phyloP scores from a whole-genome alignment of 2,797 vertebrate genomes.

The Intellagama lesueurii region DNA sequence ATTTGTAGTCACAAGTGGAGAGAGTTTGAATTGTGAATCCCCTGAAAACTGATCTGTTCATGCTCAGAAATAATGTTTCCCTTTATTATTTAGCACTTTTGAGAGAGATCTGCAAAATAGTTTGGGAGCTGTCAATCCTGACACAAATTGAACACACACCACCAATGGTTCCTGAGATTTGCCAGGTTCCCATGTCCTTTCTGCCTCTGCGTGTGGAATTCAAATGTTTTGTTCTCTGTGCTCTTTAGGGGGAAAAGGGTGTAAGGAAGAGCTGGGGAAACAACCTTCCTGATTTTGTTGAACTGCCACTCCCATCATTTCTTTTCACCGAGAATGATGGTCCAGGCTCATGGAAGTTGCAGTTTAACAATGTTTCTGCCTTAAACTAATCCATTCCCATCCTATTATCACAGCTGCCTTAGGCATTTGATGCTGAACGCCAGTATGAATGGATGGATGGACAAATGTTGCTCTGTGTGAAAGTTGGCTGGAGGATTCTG shows the following conservation, averaged over 20 bases:
- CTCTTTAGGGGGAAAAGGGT: not conserved
- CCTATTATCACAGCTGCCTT: not conserved
- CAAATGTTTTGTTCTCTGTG: not conserved
- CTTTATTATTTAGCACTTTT: not conserved
- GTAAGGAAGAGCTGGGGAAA: not conserved
- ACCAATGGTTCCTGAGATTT: not conserved
- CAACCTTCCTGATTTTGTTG: too few species aligned
- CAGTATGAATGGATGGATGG: not conserved
- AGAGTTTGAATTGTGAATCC: not conserved
- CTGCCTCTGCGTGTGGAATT: not conserved
- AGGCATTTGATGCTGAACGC: not conserved
- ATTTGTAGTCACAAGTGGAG: not conserved
- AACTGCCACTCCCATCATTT: too few species aligned
- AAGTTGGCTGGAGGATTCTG: not conserved
- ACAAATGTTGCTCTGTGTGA: not conserved
- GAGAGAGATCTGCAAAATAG: not conserved
- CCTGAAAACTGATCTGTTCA: not conserved
- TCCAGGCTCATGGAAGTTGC: not conserved
- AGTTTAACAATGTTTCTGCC: too few species aligned
- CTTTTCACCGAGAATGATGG: too few species aligned
- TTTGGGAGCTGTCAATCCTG: not conserved
- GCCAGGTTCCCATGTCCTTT: not conserved
- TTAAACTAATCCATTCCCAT: not conserved
- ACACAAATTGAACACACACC: not conserved
- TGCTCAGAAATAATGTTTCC: not conserved